Evolutionary conservation across 2,797 vertebrate species (phyloP), one percentile per base, ranked within the genome.

Genomic region (Amblyraja radiata): DNA sequence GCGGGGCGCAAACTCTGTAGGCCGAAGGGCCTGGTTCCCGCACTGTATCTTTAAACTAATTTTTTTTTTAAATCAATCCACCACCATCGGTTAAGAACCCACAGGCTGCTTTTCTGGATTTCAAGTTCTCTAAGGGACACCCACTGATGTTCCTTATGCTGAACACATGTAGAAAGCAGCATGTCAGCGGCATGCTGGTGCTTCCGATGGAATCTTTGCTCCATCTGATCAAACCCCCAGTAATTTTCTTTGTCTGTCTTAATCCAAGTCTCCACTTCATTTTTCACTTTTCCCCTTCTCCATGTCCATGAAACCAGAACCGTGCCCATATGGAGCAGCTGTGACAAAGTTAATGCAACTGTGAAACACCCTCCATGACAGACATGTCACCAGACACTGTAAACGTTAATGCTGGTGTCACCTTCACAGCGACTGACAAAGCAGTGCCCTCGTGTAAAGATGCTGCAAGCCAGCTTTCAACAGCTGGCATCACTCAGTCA

Each of bases 341-440:
- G 54, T 61, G 54, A 58, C 46, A 83, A 83, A 25, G 39, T 10
- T 58, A 58, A n/a, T 11, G 36, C 9, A 25, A 54, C 1, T 54
- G 36, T 14, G n/a, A 78, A 32, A 10, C n/a, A 18, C 77, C 71
- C 71, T 78, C 28, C 16, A 32, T 79, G 78, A 39, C 32, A 5
- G 36, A 79, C 36, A 28, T 84, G 81, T 84, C 54, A 61, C 23
- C 54, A 84, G 54, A 61, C 58, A 13, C 81, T 58, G 13, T 61
- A 61, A 84, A 28, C 61, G 80, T 61, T 84, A 84, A 84, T n/a
- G 25, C 81, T 84, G 81, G 81, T 84, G 25, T 61, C 81, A 84
- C 81, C 81, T 84, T 84, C 81, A 84, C 58, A n/a, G 81, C 16
- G 14, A 6, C 54, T 61, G 25, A 84, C 25, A 61, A 61, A 58